Conservation (phyloP, 2,113 vertebrate genomes). For the Perccottus glenii region DNA sequence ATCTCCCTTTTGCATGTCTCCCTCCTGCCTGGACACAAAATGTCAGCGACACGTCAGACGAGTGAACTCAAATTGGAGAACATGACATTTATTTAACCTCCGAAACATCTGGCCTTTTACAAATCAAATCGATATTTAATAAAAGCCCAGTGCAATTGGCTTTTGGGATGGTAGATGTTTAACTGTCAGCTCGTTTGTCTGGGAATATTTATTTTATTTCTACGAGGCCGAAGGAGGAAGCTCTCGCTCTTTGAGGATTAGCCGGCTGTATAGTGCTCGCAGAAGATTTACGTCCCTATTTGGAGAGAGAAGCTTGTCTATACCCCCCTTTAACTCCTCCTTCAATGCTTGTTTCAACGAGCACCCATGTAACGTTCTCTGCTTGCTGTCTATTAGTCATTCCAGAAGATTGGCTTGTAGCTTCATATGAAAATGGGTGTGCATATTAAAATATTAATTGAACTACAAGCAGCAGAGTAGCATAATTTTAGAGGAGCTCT, state of each 20-base stretch:
- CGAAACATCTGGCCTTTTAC: constrained; percentile 74
- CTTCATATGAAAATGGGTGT: constrained; percentile 51
- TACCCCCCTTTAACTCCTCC: constrained; percentile 17
- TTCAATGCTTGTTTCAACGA: constrained; percentile 38
- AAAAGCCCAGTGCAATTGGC: constrained; percentile 62
- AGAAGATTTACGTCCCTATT: constrained; percentile 72
- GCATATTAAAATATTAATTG: constrained; percentile 71
- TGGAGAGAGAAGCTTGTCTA: constrained; percentile 50
- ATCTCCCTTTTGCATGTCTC: background rate
- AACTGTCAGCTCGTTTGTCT: constrained; percentile 65
- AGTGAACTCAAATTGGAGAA: constrained; percentile 48
- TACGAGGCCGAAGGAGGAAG: constrained; percentile 31
- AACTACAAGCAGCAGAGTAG: constrained; percentile 48
- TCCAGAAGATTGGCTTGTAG: constrained; percentile 49
- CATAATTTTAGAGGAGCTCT: constrained; percentile 43
- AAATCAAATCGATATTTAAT: constrained; percentile 81
- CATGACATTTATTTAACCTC: constrained; percentile 72
- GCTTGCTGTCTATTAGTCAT: constrained; percentile 62
- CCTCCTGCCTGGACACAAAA: constrained; percentile 34
- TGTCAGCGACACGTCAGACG: constrained; percentile 42
- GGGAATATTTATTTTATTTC: constrained; percentile 71
- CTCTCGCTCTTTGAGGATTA: constrained; percentile 59
- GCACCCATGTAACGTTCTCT: constrained; percentile 53
- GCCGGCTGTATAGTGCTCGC: constrained; percentile 50
- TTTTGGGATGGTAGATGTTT: constrained; percentile 67